phyloP scores from a whole-genome alignment of 2,113 vertebrate species.

The Cyphomyrus plagiostoma region DNA sequence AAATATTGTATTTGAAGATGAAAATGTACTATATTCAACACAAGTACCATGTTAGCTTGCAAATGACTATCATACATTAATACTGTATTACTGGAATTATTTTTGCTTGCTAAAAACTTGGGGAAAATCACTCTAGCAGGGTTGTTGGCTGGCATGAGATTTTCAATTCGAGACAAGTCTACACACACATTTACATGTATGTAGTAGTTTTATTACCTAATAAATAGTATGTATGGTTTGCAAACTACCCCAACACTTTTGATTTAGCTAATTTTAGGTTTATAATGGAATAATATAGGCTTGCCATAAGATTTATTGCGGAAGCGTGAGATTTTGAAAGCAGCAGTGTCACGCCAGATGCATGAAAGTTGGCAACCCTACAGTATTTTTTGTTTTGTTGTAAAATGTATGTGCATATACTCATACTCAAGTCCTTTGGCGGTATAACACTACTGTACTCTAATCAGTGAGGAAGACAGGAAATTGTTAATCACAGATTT shows the following conservation, averaged over 20 bases:
- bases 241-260: too few relatives aligned
- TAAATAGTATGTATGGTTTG: too few relatives aligned
- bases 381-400: not conserved
- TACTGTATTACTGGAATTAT: not conserved
- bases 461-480: not conserved
- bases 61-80: not conserved
- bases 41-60: not conserved
- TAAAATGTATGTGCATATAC: not conserved
- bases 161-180: too few relatives aligned
- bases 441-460: not conserved
- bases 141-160: too few relatives aligned
- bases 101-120: not conserved
- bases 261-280: too few relatives aligned
- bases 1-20: not conserved
- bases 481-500: not conserved
- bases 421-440: not conserved
- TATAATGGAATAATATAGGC: too few relatives aligned
- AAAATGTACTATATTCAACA: not conserved
- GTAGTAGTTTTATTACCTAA: too few relatives aligned
- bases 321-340: too few relatives aligned
- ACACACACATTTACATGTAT: too few relatives aligned
- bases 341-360: too few relatives aligned
- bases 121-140: not conserved
- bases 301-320: too few relatives aligned
- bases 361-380: too few relatives aligned